A percentile compares a stretch with the other conserved stretches of the same genome.
phyloP scores from a whole-genome alignment of 2,797 vertebrate genomes.

The Falco naumanni region DNA sequence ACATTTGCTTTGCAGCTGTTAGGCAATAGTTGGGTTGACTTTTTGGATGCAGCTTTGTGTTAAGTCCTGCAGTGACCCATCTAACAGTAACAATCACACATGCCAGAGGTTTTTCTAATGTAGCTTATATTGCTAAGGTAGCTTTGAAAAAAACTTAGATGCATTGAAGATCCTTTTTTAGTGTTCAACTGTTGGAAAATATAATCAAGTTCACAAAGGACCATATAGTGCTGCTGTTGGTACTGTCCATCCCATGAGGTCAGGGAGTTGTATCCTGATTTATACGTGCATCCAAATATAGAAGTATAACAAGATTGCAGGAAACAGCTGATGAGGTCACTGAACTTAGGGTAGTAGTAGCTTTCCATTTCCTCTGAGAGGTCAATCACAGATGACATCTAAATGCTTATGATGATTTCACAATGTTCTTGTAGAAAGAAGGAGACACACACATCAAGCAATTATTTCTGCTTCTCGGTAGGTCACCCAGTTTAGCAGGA shows the following conservation, averaged over 20 bases:
- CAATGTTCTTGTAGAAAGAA: not conserved
- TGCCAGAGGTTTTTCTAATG: not conserved
- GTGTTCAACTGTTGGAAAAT: not conserved
- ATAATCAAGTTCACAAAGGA: not conserved
- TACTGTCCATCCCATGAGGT: not conserved
- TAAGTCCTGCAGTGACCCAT: not conserved
- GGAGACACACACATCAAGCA: not conserved
- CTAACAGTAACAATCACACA: not conserved
- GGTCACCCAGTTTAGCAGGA: not conserved
- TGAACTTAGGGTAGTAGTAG: not conserved
- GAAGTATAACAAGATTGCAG: not conserved
- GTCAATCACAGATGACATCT: not conserved
- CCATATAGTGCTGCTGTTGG: not conserved
- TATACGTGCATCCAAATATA: not conserved
- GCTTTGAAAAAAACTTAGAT: not conserved
- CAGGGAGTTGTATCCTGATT: not conserved
- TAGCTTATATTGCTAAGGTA: not conserved
- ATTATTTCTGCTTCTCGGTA: not conserved
- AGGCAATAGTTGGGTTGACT: not conserved
- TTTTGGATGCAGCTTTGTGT: not conserved
- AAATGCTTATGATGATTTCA: not conserved
- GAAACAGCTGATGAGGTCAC: not conserved
- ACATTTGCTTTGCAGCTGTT: conserved; percentile 10
- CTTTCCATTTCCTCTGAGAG: not conserved
- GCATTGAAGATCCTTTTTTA: not conserved